A percentile compares a stretch with the other conserved stretches of the same genome.
These are phyloP conservation scores for Eucriotettix oculatus DNA, from an alignment of 2,888 invertebrate species.

Conservation along the genomic window DNA sequence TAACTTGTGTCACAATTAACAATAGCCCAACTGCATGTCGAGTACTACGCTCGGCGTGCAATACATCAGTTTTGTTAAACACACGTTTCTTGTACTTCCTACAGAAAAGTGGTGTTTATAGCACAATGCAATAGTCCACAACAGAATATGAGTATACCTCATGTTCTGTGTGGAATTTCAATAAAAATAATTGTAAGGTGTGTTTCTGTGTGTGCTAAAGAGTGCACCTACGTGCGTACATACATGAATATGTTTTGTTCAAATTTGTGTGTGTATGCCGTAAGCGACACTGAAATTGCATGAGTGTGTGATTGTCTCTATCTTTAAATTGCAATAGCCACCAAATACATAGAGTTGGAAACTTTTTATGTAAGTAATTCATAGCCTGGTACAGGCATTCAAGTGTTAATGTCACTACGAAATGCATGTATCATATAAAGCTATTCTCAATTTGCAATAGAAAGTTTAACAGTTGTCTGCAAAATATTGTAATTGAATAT, in stretches of 20 bases:
- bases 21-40: constrained; percentile 8
- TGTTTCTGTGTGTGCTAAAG: no score
- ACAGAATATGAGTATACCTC: neutral
- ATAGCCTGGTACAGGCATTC: constrained; percentile 3
- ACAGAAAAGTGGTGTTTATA: neutral
- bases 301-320: neutral
- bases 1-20: constrained; percentile 3
- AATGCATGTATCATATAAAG: constrained; percentile 4
- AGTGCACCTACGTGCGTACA: neutral
- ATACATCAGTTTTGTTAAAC: neutral
- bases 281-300: neutral
- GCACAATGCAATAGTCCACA: constrained; percentile 1
- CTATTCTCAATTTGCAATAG: constrained; percentile 1
- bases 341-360: constrained; percentile 12
- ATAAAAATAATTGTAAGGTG: neutral
- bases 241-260: neutral
- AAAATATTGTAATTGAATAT: neutral
- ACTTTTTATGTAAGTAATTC: constrained; percentile 11
- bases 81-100: neutral
- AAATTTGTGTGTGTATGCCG: neutral
- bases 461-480: constrained; percentile 1
- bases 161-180: neutral
- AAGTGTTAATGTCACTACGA: constrained; percentile 1
- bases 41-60: constrained; percentile 7
- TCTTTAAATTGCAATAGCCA: constrained; percentile 1